These are phyloP conservation scores for Artibeus jamaicensis DNA, from an alignment of 2,797 vertebrate genomes.

Conservation along the genomic window DNA sequence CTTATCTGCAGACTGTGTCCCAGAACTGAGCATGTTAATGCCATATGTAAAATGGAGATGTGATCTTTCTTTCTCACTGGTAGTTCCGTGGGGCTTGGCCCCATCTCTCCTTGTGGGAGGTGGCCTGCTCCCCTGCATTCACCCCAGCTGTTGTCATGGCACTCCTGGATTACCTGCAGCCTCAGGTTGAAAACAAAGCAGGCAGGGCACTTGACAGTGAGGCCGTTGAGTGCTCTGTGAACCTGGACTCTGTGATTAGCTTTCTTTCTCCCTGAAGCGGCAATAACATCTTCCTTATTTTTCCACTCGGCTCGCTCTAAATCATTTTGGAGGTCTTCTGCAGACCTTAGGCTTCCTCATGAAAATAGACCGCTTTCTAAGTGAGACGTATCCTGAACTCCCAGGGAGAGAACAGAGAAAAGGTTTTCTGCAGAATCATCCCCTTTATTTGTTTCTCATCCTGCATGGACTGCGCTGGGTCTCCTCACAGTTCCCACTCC, in stretches of 20 bases:
- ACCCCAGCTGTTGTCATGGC: rapidly evolving
- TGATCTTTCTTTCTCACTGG: background rate
- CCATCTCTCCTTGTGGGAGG: background rate
- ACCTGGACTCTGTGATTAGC: rapidly evolving
- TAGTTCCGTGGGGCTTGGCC: rapidly evolving
- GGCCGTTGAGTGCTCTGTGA: rapidly evolving
- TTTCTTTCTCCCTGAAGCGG: background rate
- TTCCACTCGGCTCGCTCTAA: background rate
- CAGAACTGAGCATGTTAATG: rapidly evolving
- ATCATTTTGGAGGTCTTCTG: background rate
- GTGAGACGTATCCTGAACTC: background rate
- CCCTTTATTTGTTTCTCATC: too few species aligned
- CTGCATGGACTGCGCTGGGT: rapidly evolving
- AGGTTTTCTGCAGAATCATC: background rate
- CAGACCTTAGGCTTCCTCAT: rapidly evolving
- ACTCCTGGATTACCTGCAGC: background rate
- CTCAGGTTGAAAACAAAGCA: background rate
- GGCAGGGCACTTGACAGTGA: too few species aligned
- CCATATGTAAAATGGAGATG: background rate
- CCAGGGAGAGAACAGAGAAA: background rate
- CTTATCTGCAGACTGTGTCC: background rate
- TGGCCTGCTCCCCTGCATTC: background rate
- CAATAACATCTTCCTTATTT: background rate
- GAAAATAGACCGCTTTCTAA: background rate
- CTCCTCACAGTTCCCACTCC: rapidly evolving